Conservation (phyloP, 2,113 vertebrate genomes). For the Melanotaenia duboulayi region DNA sequence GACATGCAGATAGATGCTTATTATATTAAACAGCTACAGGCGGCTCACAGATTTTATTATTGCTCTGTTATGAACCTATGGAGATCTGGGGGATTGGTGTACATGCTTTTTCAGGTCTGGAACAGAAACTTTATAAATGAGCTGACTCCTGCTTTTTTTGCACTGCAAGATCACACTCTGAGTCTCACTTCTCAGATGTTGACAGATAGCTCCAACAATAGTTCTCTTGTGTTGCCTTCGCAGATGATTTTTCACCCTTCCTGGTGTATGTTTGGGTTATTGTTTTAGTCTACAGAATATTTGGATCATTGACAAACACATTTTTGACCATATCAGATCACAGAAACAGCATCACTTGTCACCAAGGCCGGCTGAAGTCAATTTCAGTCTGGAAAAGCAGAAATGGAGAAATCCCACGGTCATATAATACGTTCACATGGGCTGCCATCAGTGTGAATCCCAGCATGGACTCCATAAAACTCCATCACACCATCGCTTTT, state of each 20-base stretch:
- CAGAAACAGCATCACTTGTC: conserved; percentile 1
- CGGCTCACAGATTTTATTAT: conserved; percentile 57
- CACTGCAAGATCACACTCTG: conserved; percentile 37
- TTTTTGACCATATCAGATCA: conserved; percentile 33
- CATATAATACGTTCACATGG: conserved; percentile 52
- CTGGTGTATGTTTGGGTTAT: conserved; percentile 6
- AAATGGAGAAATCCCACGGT: conserved; percentile 60
- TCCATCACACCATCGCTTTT: conserved; percentile 58
- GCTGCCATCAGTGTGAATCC: conserved; percentile 59
- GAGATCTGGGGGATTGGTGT: conserved; percentile 50
- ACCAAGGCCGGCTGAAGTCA: conserved; percentile 23
- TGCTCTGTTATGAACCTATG: conserved; percentile 57
- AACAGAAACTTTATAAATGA: conserved; percentile 50
- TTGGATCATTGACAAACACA: background rate
- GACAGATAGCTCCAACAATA: conserved; percentile 39
- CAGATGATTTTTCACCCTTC: conserved; percentile 7
- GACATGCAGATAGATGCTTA: conserved; percentile 81
- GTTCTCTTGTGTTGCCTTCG: conserved; percentile 28
- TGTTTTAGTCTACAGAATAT: background rate
- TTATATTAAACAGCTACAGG: conserved; percentile 74
- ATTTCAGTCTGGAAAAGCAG: conserved; percentile 29
- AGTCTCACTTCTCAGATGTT: conserved; percentile 13
- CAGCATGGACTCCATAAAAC: conserved; percentile 58
- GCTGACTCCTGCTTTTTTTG: background rate
- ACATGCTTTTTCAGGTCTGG: conserved; percentile 38